Evolutionary conservation across 2,797 vertebrate species (phyloP).

Genomic region (Phrynocephalus guinanensis): DNA sequence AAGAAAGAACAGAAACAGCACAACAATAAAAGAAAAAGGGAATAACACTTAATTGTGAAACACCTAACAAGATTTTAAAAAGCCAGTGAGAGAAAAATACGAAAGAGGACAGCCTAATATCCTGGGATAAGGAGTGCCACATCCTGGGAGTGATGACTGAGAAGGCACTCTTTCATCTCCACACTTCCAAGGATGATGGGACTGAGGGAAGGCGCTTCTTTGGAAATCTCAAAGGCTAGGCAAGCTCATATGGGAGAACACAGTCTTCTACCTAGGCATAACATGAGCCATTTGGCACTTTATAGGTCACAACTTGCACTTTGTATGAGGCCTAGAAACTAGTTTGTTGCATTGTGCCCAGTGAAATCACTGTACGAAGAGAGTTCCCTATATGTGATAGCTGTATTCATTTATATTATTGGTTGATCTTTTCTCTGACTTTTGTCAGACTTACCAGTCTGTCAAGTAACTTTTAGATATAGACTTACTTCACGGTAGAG

Average conservation of each 20-base stretch:
- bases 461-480: slow-evolving; percentile 44
- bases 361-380: not conserved
- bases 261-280: not conserved
- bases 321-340: not conserved
- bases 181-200: not conserved
- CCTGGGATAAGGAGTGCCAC: too few relatives aligned
- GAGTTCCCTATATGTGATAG: not conserved
- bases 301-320: not conserved
- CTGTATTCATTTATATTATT: slow-evolving; percentile 9
- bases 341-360: not conserved
- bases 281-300: not conserved
- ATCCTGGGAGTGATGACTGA: too few relatives aligned
- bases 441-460: slow-evolving; percentile 43
- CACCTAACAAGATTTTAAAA: not conserved
- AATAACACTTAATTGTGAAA: not conserved
- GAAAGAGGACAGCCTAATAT: too few relatives aligned
- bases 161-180: not conserved
- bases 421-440: slow-evolving; percentile 7
- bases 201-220: not conserved
- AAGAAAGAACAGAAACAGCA: not conserved
- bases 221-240: not conserved
- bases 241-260: not conserved
- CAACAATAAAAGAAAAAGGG: not conserved
- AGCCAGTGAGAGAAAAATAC: too few relatives aligned
- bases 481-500: not conserved